Evolutionary conservation across 2,888 invertebrate species (phyloP).

Genomic region (Nysson spinosus): DNA sequence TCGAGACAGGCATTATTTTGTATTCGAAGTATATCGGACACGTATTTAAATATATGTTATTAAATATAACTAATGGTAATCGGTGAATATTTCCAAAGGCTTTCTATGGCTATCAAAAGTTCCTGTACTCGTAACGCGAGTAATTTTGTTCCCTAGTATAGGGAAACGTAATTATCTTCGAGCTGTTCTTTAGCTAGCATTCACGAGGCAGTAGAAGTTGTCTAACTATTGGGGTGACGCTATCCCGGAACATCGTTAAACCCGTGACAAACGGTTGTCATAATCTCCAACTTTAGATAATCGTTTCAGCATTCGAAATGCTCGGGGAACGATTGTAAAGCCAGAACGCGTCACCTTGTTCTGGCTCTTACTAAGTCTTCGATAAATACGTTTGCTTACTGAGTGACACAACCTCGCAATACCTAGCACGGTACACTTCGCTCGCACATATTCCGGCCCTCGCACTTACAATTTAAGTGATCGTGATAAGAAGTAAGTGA

Average conservation of each 20-base stretch:
- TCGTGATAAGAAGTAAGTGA: too few relatives aligned
- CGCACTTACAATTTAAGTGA: too few relatives aligned
- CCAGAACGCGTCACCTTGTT: too few relatives aligned
- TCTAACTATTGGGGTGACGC: slow-evolving; percentile 37
- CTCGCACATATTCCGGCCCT: too few relatives aligned
- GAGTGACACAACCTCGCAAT: too few relatives aligned
- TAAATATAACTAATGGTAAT: too few relatives aligned
- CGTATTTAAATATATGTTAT: too few relatives aligned
- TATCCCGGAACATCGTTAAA: slow-evolving; percentile 51
- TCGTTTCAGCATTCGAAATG: slow-evolving; percentile 36
- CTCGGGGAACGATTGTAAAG: slow-evolving; percentile 7
- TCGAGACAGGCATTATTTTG: too few relatives aligned
- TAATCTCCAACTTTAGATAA: slow-evolving; percentile 49
- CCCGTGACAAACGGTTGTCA: slow-evolving; percentile 44
- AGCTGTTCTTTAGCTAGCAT: slow-evolving; percentile 44
- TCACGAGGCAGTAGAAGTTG: slow-evolving; percentile 46
- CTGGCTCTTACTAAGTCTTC: background rate
- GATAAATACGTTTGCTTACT: background rate
- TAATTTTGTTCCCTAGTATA: slow-evolving; percentile 55
- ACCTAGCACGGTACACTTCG: too few relatives aligned
- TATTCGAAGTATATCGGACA: too few relatives aligned
- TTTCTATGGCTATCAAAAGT: too few relatives aligned
- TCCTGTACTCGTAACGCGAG: slow-evolving; percentile 40
- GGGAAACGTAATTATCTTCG: slow-evolving; percentile 54
- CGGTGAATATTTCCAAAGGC: too few relatives aligned